Evolutionary conservation across 1,140 invertebrate species (phyloP).

Genomic region (Drosophila mayri): DNA sequence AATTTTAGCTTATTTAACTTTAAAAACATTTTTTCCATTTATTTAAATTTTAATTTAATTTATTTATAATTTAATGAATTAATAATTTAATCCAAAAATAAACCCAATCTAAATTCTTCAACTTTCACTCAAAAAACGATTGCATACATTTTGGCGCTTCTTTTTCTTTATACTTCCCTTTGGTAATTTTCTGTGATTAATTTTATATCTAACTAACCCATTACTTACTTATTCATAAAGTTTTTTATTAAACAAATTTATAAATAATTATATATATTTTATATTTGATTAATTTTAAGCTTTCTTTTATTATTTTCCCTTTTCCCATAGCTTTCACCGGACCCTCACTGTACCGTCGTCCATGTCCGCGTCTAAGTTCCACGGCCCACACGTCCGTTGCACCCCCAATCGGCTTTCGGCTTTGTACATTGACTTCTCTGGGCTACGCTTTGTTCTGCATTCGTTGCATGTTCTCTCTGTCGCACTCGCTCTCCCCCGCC

Average conservation of each 20-base stretch:
- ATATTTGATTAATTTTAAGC: not conserved
- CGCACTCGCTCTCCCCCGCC: not conserved
- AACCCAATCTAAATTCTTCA: too few species aligned
- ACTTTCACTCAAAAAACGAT: not conserved
- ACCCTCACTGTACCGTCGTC: slow-evolving; percentile 21
- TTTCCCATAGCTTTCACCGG: not conserved
- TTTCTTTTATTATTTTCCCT: not conserved
- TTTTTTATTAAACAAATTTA: too few species aligned
- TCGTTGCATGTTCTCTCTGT: slow-evolving; percentile 52
- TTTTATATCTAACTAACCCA: too few species aligned
- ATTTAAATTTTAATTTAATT: too few species aligned
- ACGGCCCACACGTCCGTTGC: slow-evolving; percentile 62
- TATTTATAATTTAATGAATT: too few species aligned
- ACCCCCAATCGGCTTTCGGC: slow-evolving; percentile 68
- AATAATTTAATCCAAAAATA: too few species aligned
- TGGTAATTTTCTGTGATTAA: not conserved
- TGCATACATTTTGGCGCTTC: not conserved
- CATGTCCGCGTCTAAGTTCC: slow-evolving; percentile 14
- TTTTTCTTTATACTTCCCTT: not conserved
- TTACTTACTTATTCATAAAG: too few species aligned
- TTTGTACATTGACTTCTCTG: slow-evolving; percentile 84
- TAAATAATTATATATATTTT: not conserved
- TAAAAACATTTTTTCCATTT: too few species aligned
- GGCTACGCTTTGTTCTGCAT: slow-evolving; percentile 82
- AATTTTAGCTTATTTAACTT: too few species aligned